Conservation (phyloP, 2,797 vertebrate genomes). For the Acrossocheilus fasciatus region DNA sequence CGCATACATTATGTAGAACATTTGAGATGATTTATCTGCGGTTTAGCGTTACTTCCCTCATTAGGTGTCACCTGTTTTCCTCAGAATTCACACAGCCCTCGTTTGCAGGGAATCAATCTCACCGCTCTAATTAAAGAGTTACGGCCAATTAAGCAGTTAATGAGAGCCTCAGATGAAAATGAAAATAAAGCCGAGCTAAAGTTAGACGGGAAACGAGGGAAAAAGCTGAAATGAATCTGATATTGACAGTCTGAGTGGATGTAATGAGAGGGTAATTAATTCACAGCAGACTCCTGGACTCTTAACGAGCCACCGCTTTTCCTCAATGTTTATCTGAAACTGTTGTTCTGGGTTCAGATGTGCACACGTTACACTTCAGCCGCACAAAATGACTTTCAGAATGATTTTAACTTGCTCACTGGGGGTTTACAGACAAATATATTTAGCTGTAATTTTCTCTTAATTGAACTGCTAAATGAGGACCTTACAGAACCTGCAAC, state of each 20-base stretch:
- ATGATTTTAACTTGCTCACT: background rate
- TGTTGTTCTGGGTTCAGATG: conserved; percentile 17
- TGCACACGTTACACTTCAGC: background rate
- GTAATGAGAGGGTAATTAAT: conserved; percentile 65
- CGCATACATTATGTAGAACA: background rate
- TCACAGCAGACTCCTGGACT: conserved; percentile 49
- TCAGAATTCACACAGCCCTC: conserved; percentile 38
- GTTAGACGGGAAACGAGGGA: background rate
- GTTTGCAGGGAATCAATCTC: conserved; percentile 59
- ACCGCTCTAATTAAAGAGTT: conserved; percentile 66
- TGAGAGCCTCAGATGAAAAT: conserved; percentile 58
- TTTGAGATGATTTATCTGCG: background rate
- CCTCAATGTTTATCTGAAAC: conserved; percentile 17
- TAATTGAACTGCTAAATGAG: background rate
- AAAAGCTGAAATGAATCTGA: conserved; percentile 45
- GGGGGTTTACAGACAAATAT: background rate
- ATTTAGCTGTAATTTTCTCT: background rate
- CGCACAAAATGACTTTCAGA: background rate
- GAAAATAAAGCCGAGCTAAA: conserved; percentile 45
- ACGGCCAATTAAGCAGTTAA: conserved; percentile 64
- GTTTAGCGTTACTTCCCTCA: background rate
- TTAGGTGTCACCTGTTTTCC: conserved; percentile 14
- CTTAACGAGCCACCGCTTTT: conserved; percentile 26
- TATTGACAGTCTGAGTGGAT: conserved; percentile 63
- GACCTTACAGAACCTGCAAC: background rate